A percentile compares a stretch with the other conserved stretches of the same genome.
phyloP scores from a whole-genome alignment of 2,113 vertebrate species.

The Nyctibius bracteatus region DNA sequence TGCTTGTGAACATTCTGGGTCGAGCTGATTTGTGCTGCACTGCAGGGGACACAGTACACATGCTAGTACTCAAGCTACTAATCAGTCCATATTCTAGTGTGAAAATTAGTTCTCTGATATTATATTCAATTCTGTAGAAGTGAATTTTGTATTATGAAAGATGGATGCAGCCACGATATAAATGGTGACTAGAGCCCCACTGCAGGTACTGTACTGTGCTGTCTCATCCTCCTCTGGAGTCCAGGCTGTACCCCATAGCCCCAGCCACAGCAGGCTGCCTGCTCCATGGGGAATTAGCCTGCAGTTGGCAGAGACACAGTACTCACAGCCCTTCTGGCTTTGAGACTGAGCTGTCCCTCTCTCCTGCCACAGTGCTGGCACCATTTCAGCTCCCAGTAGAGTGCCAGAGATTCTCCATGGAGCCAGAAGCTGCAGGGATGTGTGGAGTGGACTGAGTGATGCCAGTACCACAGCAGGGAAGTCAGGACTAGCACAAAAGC shows the following conservation, averaged over 20 bases:
- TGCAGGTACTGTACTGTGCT: background rate
- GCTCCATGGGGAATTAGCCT: background rate
- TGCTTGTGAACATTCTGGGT: background rate
- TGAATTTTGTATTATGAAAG: background rate
- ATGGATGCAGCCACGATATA: background rate
- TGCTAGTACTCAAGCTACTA: background rate
- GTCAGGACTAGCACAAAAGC: background rate
- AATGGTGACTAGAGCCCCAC: background rate
- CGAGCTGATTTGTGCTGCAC: background rate
- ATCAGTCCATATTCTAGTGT: background rate
- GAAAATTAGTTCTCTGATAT: background rate
- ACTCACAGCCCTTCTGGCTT: background rate
- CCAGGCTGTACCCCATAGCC: background rate
- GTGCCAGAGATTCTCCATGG: background rate
- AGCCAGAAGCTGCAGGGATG: background rate
- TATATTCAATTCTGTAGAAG: background rate
- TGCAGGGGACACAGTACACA: background rate
- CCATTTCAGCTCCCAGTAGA: background rate
- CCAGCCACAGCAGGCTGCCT: background rate
- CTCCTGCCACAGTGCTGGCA: background rate
- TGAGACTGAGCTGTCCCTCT: background rate
- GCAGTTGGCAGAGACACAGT: background rate
- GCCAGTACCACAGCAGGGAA: background rate
- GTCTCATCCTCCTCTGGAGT: fast-evolving
- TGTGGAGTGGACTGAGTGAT: background rate